A percentile compares a stretch with the other conserved stretches of the same genome.
phyloP scores from a whole-genome alignment of 2,888 invertebrate species.

The Biston betularia region DNA sequence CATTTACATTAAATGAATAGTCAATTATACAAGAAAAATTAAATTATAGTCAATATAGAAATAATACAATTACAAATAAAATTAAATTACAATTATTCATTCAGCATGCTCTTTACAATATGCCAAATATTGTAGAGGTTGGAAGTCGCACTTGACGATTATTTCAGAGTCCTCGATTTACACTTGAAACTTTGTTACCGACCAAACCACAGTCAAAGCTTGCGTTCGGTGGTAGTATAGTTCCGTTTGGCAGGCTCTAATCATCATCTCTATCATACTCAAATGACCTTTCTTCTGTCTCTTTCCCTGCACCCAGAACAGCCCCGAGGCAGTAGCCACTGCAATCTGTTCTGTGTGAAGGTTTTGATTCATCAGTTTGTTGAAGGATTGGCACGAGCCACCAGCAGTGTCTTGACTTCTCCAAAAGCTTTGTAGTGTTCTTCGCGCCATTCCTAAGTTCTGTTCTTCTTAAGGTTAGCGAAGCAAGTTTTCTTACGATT shows the following conservation, averaged over 20 bases:
- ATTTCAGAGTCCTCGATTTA: slow-evolving; percentile 13
- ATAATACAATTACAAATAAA: too few species aligned
- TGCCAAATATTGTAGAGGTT: slow-evolving; percentile 18
- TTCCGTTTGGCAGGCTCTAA: too few species aligned
- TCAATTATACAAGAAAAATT: too few species aligned
- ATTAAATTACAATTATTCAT: too few species aligned
- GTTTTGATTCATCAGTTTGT: slow-evolving; percentile 11
- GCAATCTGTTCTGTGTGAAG: slow-evolving; percentile 29
- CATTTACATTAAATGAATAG: too few species aligned
- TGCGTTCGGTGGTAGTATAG: too few species aligned
- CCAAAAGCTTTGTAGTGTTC: not conserved
- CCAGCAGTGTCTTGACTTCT: too few species aligned
- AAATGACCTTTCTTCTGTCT: slow-evolving; percentile 8
- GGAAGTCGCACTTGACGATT: slow-evolving; percentile 10
- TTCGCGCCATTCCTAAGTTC: slow-evolving; percentile 4
- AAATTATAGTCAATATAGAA: too few species aligned
- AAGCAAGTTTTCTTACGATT: slow-evolving; percentile 53
- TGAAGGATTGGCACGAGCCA: not conserved
- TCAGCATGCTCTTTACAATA: too few species aligned
- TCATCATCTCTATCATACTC: too few species aligned
- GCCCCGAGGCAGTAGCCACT: slow-evolving; percentile 33
- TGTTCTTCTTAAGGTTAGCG: slow-evolving; percentile 31
- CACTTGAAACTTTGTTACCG: slow-evolving; percentile 2
- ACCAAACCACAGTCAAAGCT: not conserved
- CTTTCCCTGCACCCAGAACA: slow-evolving; percentile 36